Conservation (phyloP, 2,888 invertebrate species). For the Xestia ashworthii region DNA sequence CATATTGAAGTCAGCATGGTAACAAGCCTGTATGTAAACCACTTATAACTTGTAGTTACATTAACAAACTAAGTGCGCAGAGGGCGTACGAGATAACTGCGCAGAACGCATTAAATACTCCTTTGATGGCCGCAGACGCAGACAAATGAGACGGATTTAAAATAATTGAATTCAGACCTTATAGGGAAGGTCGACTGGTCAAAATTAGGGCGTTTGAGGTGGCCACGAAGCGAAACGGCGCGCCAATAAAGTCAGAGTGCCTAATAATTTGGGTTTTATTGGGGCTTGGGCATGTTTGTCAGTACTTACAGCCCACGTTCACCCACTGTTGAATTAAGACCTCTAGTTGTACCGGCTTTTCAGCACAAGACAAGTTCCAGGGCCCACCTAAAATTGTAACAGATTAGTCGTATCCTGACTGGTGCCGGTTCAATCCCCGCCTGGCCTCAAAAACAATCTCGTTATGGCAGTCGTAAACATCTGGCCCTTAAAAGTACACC, state of each 20-base stretch:
- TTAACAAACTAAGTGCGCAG: constrained; percentile 58
- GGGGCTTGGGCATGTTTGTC: constrained; percentile 23
- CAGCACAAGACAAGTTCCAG: constrained; percentile 24
- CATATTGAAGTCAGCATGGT: constrained; percentile 28
- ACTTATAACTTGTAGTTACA: constrained; percentile 54
- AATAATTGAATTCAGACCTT: constrained; percentile 61
- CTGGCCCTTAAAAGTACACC: constrained; percentile 34
- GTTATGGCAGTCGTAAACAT: constrained; percentile 42
- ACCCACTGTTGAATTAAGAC: constrained; percentile 31
- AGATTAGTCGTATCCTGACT: constrained; percentile 36
- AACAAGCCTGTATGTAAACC: constrained; percentile 52
- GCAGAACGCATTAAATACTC: constrained; percentile 61
- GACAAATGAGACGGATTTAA: constrained; percentile 49
- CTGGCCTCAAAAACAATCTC: constrained; percentile 33
- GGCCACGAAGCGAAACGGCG: constrained; percentile 30
- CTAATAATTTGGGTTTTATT: constrained; percentile 53
- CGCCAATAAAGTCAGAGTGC: constrained; percentile 24
- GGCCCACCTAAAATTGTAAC: constrained; percentile 29
- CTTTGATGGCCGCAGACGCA: constrained; percentile 60
- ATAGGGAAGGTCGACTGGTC: constrained; percentile 55
- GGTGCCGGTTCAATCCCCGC: constrained; percentile 24
- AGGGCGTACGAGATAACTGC: constrained; percentile 62
- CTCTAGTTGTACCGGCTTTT: constrained; percentile 23
- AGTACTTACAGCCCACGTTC: constrained; percentile 45
- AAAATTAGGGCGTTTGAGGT: constrained; percentile 44